A percentile compares a stretch with the other conserved stretches of the same genome.
Evolutionary conservation across 2,797 vertebrate genomes (phyloP).

Genomic region (Enteromius afrohamiltoni): DNA sequence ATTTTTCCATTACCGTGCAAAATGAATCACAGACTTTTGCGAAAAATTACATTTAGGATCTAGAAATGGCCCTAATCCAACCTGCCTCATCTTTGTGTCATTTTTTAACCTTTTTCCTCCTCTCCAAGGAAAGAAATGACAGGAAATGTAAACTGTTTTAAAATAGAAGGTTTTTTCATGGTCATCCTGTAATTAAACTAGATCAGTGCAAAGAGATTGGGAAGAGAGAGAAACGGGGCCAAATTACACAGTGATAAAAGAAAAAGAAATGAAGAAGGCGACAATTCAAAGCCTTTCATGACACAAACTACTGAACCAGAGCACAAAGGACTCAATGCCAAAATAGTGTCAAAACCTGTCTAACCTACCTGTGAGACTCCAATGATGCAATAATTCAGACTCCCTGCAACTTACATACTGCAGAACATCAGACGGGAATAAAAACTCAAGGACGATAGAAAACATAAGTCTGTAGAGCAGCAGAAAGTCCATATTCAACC

Average conservation of each 20-base stretch:
- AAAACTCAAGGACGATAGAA: not conserved
- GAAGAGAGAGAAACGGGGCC: not conserved
- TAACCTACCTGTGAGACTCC: conserved; percentile 24
- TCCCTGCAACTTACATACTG: conserved; percentile 23
- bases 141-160: conserved; percentile 30
- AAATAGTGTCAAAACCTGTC: conserved; percentile 13
- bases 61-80: conserved; percentile 32
- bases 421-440: conserved; percentile 1
- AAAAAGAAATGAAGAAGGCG: not conserved
- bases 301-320: conserved; percentile 3
- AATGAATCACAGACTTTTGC: conserved; percentile 57
- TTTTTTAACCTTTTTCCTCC: not conserved
- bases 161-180: conserved; percentile 35
- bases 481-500: not conserved
- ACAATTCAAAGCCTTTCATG: not conserved
- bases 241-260: not conserved
- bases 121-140: conserved; percentile 7
- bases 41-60: conserved; percentile 47
- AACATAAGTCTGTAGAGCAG: not conserved
- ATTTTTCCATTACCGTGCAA: conserved; percentile 56
- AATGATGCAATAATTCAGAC: conserved; percentile 43
- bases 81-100: conserved; percentile 32
- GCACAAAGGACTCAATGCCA: conserved; percentile 14
- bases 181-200: conserved; percentile 40
- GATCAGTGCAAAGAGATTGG: conserved; percentile 13